phyloP scores from a whole-genome alignment of 2,113 vertebrate species.

The Perca fluviatilis region DNA sequence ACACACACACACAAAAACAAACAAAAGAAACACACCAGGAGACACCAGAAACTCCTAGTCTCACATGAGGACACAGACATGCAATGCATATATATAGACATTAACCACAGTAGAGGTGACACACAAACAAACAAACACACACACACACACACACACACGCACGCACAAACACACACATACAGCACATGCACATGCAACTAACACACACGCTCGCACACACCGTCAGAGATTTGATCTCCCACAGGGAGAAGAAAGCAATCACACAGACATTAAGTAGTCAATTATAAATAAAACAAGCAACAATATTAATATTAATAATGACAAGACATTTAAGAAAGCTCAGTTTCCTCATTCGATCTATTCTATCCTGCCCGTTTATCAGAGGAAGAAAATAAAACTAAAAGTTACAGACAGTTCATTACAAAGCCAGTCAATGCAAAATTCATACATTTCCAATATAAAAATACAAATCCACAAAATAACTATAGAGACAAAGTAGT shows the following conservation, averaged over 20 bases:
- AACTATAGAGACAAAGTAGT: conserved; percentile 84
- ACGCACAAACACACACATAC: conserved; percentile 40
- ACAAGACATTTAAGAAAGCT: conserved; percentile 80
- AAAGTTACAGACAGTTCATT: conserved; percentile 78
- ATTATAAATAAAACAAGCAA: conserved; percentile 80
- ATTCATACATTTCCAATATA: conserved; percentile 86
- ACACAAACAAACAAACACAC: conserved; percentile 53
- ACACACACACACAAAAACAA: conserved; percentile 26
- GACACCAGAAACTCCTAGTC: conserved; percentile 33
- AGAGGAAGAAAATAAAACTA: conserved; percentile 59
- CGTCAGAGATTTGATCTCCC: conserved; percentile 83
- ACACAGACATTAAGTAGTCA: conserved; percentile 77
- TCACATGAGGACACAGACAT: conserved; percentile 79
- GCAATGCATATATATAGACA: conserved; percentile 84
- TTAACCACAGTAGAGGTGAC: conserved; percentile 56
- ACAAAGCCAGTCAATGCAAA: conserved; percentile 86
- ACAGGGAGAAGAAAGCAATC: conserved; percentile 86
- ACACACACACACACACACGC: conserved; percentile 31
- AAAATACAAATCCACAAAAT: conserved; percentile 90
- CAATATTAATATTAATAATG: conserved; percentile 75
- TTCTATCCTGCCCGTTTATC: conserved; percentile 65
- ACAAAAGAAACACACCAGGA: conserved; percentile 54
- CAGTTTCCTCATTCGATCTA: conserved; percentile 63
- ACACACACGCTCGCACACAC: conserved; percentile 56
- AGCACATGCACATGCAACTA: conserved; percentile 76